These are phyloP conservation scores for Trachymyrmex cornetzi DNA, from an alignment of 1,140 invertebrate species.

Conservation along the genomic window DNA sequence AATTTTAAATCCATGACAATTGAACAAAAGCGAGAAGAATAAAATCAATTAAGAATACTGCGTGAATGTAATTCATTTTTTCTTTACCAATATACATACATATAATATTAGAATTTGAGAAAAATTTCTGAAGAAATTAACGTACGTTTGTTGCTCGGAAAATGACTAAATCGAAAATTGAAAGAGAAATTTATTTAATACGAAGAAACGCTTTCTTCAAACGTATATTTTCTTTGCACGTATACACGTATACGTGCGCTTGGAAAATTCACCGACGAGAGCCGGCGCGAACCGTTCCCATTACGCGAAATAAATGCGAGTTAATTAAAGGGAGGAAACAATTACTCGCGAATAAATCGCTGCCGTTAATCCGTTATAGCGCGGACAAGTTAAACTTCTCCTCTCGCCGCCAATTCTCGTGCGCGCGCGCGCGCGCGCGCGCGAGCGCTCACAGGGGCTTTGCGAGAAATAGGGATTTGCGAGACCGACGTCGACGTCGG, in stretches of 20 bases:
- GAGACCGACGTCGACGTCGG: conserved; percentile 80
- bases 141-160: background rate
- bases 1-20: background rate
- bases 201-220: background rate
- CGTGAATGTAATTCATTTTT: background rate
- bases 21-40: background rate
- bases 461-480: conserved; percentile 81
- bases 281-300: conserved; percentile 77
- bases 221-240: background rate
- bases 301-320: conserved; percentile 86
- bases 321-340: conserved; percentile 85
- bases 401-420: conserved; percentile 66
- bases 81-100: background rate
- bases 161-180: background rate
- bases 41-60: background rate
- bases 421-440: conserved; percentile 2
- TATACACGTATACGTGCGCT: background rate
- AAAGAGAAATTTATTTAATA: conserved; percentile 16
- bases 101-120: background rate
- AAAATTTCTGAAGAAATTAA: background rate
- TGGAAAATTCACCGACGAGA: conserved; percentile 41
- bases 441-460: conserved; percentile 41
- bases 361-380: conserved; percentile 86
- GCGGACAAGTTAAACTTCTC: conserved; percentile 85
- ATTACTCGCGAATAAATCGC: conserved; percentile 85